Conservation (phyloP, 2,797 vertebrate genomes). For the Myioborus miniatus region DNA sequence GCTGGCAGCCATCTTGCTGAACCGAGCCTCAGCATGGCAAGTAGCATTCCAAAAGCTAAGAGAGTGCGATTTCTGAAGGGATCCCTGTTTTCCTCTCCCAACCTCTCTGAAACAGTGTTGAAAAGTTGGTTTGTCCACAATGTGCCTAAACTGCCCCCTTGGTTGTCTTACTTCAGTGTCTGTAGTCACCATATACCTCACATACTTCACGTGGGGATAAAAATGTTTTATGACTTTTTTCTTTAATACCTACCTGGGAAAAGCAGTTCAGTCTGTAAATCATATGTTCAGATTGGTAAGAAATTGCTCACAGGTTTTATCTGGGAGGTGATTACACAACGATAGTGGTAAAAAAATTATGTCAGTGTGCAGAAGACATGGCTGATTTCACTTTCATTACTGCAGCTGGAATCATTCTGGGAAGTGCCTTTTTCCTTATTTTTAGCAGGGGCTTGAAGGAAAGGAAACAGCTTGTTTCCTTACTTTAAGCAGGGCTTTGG, state of each 20-base stretch:
- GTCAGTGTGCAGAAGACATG: rapidly evolving
- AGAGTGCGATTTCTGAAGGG: not conserved
- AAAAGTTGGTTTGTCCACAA: not conserved
- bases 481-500: not conserved
- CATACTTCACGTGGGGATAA: not conserved
- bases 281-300: not conserved
- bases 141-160: rapidly evolving
- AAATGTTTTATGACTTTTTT: not conserved
- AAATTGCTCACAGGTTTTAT: not conserved
- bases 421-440: not conserved
- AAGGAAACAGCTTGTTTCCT: not conserved
- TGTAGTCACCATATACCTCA: not conserved
- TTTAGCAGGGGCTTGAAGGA: not conserved
- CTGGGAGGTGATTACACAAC: rapidly evolving
- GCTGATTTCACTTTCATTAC: not conserved
- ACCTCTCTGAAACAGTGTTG: not conserved
- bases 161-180: not conserved
- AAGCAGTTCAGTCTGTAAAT: not conserved
- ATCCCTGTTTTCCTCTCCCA: not conserved
- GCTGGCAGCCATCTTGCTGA: slow-evolving; percentile 33
- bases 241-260: not conserved
- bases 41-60: not conserved
- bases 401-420: not conserved
- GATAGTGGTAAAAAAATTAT: not conserved
- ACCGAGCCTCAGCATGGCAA: not conserved